Percentiles rank a stretch among this genome's conserved stretches.
Evolutionary conservation across 2,113 vertebrate species (phyloP).

Genomic region (Apaloderma vittatum): DNA sequence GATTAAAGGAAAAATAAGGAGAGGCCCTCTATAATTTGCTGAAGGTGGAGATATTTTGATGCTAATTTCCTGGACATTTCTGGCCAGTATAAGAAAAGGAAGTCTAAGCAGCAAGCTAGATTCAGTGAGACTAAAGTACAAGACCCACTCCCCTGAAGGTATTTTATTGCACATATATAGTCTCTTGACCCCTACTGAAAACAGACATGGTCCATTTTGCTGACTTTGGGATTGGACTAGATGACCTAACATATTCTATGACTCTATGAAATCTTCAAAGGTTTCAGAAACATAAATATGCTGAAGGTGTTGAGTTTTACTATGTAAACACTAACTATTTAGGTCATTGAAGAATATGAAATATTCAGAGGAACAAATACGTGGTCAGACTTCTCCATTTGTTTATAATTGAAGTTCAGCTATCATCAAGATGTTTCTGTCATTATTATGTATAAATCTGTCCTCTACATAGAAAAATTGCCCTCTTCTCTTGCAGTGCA

Average conservation of each 20-base stretch:
- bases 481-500: not conserved
- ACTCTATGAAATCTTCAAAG: not conserved
- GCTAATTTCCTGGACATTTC: not conserved
- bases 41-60: not conserved
- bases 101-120: not conserved
- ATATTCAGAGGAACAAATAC: not conserved
- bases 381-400: not conserved
- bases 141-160: not conserved
- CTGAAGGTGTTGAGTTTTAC: not conserved
- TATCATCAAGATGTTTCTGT: not conserved
- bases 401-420: not conserved
- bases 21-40: not conserved
- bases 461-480: not conserved
- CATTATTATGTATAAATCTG: not conserved
- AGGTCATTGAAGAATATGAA: not conserved
- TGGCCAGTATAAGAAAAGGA: not conserved
- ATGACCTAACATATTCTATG: no score
- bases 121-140: not conserved
- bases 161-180: not conserved
- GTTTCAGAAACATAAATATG: not conserved
- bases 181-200: not conserved
- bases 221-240: not conserved
- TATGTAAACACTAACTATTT: not conserved
- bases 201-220: not conserved
- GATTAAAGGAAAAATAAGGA: not conserved